Conservation (phyloP, 1,140 invertebrate genomes). For the Hestina assimilis region DNA sequence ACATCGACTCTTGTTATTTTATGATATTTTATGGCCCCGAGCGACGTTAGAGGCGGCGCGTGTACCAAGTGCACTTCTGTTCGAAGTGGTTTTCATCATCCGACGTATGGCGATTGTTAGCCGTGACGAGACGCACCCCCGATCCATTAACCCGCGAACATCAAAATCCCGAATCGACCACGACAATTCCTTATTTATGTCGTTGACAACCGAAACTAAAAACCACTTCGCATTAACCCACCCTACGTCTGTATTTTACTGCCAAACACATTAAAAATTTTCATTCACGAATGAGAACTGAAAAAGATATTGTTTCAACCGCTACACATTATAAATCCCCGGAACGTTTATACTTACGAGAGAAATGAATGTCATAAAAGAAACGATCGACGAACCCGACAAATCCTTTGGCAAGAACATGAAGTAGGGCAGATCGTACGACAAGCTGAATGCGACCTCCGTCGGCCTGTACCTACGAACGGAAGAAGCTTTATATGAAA, state of each 20-base stretch:
- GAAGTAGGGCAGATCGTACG: conserved; percentile 69
- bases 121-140: conserved; percentile 66
- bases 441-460: conserved; percentile 67
- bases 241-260: conserved; percentile 62
- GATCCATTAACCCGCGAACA: conserved; percentile 59
- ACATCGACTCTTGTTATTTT: conserved; percentile 49
- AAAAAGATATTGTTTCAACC: conserved; percentile 42
- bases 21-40: conserved; percentile 46
- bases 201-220: conserved; percentile 65
- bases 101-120: conserved; percentile 63
- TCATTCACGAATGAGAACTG: conserved; percentile 13
- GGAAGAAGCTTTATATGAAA: conserved; percentile 70
- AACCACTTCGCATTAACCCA: conserved; percentile 28
- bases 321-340: conserved; percentile 63
- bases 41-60: conserved; percentile 40
- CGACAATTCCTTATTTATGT: conserved; percentile 71
- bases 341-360: conserved; percentile 65
- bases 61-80: conserved; percentile 60
- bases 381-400: conserved; percentile 68
- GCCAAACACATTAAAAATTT: conserved; percentile 35
- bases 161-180: conserved; percentile 60
- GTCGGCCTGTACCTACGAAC: conserved; percentile 43
- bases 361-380: conserved; percentile 62
- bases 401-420: conserved; percentile 73
- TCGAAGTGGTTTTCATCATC: conserved; percentile 65